Percentiles rank a stretch among this genome's conserved stretches.
phyloP scores from a whole-genome alignment of 2,797 vertebrate species.

The Cygnus olor region DNA sequence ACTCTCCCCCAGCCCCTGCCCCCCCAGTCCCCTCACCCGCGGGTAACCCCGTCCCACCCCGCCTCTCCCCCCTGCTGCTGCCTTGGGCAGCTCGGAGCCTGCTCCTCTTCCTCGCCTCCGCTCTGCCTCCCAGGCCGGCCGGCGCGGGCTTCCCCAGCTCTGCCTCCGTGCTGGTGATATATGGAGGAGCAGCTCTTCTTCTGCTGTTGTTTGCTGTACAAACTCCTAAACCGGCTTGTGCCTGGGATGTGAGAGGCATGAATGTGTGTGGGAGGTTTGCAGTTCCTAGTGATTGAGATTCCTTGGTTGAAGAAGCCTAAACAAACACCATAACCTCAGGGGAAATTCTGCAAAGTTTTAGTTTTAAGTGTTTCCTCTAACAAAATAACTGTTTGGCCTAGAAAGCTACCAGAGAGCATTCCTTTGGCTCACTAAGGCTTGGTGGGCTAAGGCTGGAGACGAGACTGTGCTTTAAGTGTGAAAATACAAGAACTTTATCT shows the following conservation, averaged over 20 bases:
- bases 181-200: neutral
- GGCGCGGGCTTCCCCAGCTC: neutral
- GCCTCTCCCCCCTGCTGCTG: no score
- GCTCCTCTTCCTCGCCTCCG: neutral
- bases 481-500: neutral
- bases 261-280: conserved; percentile 15
- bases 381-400: conserved; percentile 23
- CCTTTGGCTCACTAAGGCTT: neutral
- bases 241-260: neutral
- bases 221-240: neutral
- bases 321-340: conserved; percentile 53
- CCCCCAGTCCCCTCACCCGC: neutral
- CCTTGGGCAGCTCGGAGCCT: neutral
- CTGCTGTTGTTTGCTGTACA: conserved; percentile 31
- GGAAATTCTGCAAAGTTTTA: conserved; percentile 44
- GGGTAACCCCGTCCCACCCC: conserved; percentile 7
- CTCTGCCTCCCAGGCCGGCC: neutral
- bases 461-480: neutral
- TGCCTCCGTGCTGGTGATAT: neutral
- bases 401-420: conserved; percentile 34
- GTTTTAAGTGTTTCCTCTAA: conserved; percentile 57
- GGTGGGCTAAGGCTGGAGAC: fast-evolving
- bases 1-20: conserved; percentile 5
- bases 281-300: conserved; percentile 40
- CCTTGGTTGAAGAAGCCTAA: conserved; percentile 55